A percentile compares a stretch with the other conserved stretches of the same genome.
phyloP scores from a whole-genome alignment of 2,797 vertebrate genomes.

The Gila robusta region DNA sequence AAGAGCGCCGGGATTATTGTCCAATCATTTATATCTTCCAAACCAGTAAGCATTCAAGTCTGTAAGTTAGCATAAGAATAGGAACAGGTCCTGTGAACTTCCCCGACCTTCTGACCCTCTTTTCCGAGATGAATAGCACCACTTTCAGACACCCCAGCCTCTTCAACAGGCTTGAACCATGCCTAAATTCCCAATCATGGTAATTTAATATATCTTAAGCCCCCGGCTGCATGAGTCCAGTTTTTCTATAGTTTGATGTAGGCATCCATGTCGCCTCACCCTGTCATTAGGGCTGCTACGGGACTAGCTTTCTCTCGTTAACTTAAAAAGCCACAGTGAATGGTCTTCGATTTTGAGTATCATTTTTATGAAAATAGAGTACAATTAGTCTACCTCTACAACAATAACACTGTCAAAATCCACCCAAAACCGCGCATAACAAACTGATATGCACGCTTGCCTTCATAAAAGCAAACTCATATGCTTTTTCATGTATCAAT shows the following conservation, averaged over 20 bases:
- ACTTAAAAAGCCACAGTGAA: constrained; percentile 83
- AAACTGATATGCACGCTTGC: background rate
- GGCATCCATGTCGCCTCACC: constrained; percentile 88
- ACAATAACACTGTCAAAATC: background rate
- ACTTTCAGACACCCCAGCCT: constrained; percentile 86
- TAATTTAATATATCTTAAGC: constrained; percentile 99
- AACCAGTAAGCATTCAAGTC: constrained; percentile 89
- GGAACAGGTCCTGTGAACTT: constrained; percentile 93
- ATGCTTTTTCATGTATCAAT: background rate
- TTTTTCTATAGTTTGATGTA: constrained; percentile 94
- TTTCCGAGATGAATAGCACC: constrained; percentile 90
- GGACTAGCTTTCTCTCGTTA: constrained; percentile 85
- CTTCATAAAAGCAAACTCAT: background rate
- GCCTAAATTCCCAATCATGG: constrained; percentile 97
- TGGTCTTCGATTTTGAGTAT: constrained; percentile 82
- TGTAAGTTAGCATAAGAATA: constrained; percentile 96
- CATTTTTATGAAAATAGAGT: constrained; percentile 66
- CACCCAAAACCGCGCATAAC: background rate
- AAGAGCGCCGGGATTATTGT: constrained; percentile 86
- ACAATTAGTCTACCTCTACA: background rate
- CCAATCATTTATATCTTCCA: constrained; percentile 97
- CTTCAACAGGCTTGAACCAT: constrained; percentile 91
- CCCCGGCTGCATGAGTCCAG: constrained; percentile 87
- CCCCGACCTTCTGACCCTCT: constrained; percentile 93
- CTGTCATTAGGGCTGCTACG: constrained; percentile 86